Evolutionary conservation across 1,140 invertebrate genomes (phyloP), one percentile per base, ranked within the genome.

Genomic region (Rhagoletis pomonella): DNA sequence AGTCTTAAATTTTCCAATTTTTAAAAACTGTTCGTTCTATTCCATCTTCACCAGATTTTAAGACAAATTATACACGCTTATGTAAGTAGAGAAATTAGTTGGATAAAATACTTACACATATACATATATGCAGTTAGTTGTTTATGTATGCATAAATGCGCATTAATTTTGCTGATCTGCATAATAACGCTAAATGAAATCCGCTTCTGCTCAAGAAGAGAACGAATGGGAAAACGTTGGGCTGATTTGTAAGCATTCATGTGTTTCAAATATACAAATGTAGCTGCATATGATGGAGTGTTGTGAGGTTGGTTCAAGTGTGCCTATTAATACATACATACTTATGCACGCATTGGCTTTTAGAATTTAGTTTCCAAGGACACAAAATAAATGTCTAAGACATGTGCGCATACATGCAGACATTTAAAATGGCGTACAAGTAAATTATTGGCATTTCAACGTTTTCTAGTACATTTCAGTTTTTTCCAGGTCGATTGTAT

Each of bases 11-110:
- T 5, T 9, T 73, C 10, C 17, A 2, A 12, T 50, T 50, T 59
- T 67, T 67, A 67, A 39, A 12, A 47, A 81, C 47, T 55, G 73
- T 81, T 9, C n/a, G 5, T 55, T n/a, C 19, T 55, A 55, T 81
- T 58, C 17, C n/a, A 9, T 17, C 44, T 55, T 55, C 55, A 29
- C 4, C 47, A 17, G 73, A 81, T n/a, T 81, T 58, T 14, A 19
- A 55, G 17, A 81, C 55, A n/a, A 81, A 81, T 81, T 47, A 81
- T 81, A 29, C 7, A 81, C 73, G 73, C 73, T 81, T 29, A 81
- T 47, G 73, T 58, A 44, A 47, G 55, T 47, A 81, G 47, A 5
- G 10, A 81, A 81, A 81, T 81, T 81, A 55, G 73, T 81, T 81
- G 73, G 19, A 58, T 81, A 55, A 81, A 50, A 81, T 81, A 55